These are phyloP conservation scores for Zophobas atratus DNA, from an alignment of 1,140 invertebrate species.

Conservation along the genomic window DNA sequence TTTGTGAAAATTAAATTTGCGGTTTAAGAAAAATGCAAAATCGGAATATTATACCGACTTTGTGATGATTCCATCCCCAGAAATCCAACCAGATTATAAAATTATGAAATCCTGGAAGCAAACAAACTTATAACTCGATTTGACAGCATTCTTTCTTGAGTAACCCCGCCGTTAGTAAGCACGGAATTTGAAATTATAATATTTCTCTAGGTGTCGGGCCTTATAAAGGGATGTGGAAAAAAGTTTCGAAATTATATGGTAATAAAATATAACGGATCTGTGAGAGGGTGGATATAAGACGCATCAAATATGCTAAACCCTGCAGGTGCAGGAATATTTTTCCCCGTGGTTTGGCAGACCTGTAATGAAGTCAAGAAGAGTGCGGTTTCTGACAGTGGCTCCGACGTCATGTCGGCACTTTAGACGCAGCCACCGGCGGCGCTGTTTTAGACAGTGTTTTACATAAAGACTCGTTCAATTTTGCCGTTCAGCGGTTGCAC, in stretches of 20 bases:
- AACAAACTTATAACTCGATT: constrained; percentile 38
- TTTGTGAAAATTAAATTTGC: background rate
- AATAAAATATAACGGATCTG: constrained; percentile 45
- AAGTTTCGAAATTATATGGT: constrained; percentile 44
- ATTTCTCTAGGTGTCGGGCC: constrained; percentile 13
- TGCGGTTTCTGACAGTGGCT: constrained; percentile 16
- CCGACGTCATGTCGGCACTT: constrained; percentile 16
- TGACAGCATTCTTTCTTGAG: constrained; percentile 10
- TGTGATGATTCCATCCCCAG: background rate
- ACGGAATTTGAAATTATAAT: constrained; percentile 42
- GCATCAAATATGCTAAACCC: constrained; percentile 46
- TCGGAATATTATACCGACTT: background rate
- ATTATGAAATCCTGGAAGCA: constrained; percentile 29
- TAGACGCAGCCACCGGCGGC: constrained; percentile 32
- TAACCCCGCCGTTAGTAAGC: constrained; percentile 12
- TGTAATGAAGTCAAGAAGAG: constrained; percentile 44
- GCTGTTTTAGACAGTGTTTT: constrained; percentile 39
- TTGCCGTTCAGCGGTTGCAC: constrained; percentile 37
- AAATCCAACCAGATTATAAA: constrained; percentile 11
- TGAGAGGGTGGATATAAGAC: constrained; percentile 36
- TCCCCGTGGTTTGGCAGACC: constrained; percentile 37
- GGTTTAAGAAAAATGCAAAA: constrained; percentile 7
- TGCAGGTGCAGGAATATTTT: constrained; percentile 47
- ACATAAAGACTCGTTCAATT: constrained; percentile 46
- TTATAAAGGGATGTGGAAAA: constrained; percentile 19